phyloP scores from a whole-genome alignment of 2,888 invertebrate species.

The Pachycephus smyrnensis region DNA sequence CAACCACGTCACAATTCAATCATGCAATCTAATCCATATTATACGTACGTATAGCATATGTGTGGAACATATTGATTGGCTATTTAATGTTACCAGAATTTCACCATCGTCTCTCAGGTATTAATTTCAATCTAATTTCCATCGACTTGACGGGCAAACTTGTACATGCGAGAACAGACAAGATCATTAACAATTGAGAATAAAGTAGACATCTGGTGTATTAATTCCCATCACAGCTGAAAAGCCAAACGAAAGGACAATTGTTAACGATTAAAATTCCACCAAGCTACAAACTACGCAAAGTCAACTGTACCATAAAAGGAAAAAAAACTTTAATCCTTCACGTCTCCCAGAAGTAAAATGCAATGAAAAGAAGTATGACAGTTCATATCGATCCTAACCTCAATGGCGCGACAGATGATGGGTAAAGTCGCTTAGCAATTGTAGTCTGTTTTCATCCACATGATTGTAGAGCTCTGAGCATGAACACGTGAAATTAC shows the following conservation, averaged over 20 bases:
- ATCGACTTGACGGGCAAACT: neutral
- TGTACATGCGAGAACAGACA: neutral
- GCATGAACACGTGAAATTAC: neutral
- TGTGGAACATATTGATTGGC: neutral
- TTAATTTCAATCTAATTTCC: neutral
- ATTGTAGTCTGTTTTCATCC: neutral
- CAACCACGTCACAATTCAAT: neutral
- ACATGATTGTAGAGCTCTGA: neutral
- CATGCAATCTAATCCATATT: neutral
- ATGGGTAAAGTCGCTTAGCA: neutral
- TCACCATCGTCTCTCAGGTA: neutral
- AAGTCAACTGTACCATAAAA: neutral
- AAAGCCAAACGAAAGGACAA: neutral
- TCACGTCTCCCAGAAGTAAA: too few relatives aligned
- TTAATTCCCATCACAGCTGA: neutral
- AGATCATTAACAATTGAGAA: neutral
- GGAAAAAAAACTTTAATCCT: neutral
- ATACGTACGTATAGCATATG: neutral
- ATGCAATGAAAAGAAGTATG: too few relatives aligned
- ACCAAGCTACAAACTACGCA: neutral
- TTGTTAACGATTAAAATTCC: neutral
- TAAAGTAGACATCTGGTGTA: neutral
- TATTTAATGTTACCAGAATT: neutral
- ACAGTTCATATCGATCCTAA: neutral
- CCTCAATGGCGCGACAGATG: neutral